Base-by-base conservation (phyloP, 1,140 invertebrate genomes). In the Aleiodes sp. region DNA sequence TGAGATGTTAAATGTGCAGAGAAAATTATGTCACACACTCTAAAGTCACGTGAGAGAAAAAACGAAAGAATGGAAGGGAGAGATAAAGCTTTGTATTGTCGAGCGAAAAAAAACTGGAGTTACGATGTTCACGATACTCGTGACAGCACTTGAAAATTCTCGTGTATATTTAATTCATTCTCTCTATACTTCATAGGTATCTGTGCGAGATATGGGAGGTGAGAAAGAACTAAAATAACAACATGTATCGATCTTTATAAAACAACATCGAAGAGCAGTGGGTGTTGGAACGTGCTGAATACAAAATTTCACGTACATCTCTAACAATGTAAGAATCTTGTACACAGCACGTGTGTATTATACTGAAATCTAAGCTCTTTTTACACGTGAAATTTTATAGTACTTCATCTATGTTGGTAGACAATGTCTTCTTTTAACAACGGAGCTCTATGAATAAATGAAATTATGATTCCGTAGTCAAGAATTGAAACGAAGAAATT, bases 201-300 rank as follows among this genome's bases (percentile, higher is more conserved):
- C 16, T 52, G 46, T 21, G 16, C 46, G 21, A 24, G 19, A 24
- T 21, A n/a, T n/a, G n/a, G n/a, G n/a, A n/a, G n/a, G n/a, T n/a
- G n/a, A n/a, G 46, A 52, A 52, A 52, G 46, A 21, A 52, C 46
- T 52, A 52, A 52, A 52, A 52, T 52, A 52, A 52, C 46, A 52
- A 52, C 46, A 21, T 52, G 26, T 52, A 52, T 52, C 46, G 46
- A 52, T 52, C 26, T 52, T 52, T 52, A 52, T 52, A 21, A 52
- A 52, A 52, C 46, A 52, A 52, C 46, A 52, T 52, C 46, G 46
- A 52, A 52, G 46, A 52, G 46, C 19, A 52, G 21, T 52, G 46
- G 21, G 46, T 24, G 46, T 26, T 10, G 46, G 46, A 16, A 52
- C 46, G 46, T 24, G 21, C 46, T 52, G 46, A 16, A 52, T 52